Evolutionary conservation across 2,888 invertebrate genomes (phyloP), one percentile per base, ranked within the genome.

Genomic region (Pyrgus malvae): DNA sequence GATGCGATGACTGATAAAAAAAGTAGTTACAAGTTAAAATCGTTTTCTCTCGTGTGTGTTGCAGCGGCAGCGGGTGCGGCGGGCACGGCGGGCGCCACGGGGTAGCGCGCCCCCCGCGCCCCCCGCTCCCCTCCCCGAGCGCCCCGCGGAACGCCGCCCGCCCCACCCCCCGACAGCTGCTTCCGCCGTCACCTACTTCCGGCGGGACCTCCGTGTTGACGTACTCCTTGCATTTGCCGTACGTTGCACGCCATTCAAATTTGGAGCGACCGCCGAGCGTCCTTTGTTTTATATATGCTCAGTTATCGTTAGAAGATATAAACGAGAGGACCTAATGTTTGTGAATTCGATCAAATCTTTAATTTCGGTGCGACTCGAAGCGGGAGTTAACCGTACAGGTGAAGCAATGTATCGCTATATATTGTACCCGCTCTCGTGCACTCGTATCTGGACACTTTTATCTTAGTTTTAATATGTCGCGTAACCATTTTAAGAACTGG

Each of bases 81-180:
- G 48, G 88, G 82, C 57, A 76, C 78, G 21, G 55, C 53, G 21
- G 61, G 92, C 74, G 92, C 92, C 69, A 85, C 91, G 67, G 91
- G 92, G 83, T 92, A 92, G 89, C 92, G 92, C 85, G 90, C 92
- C 85, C 61, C 53, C 57, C 60, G 51, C 53, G 42, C 55, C 56
- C 27, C 40, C 41, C 27, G 1, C 33, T 0, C 33, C 8, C 14
- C 12, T 12, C 12, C 8, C n/a, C 53, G 21, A 60, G 92, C 74
- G 92, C 92, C 69, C 85, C 91, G 67, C 91, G 92, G 83, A 92
- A 92, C 89, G 92, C 92, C 85, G 90, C 92, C 85, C 61, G 51
- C 57, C 60, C 50, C 53, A 41, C 55, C 56, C 27, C 40, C 41
- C 27, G 1, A 12, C 12, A 6, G 16, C 8, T 44, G 53, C 49